Percentiles rank a stretch among this genome's conserved stretches.
phyloP scores from a whole-genome alignment of 1,140 invertebrate species.

The Drosophila sucinea region DNA sequence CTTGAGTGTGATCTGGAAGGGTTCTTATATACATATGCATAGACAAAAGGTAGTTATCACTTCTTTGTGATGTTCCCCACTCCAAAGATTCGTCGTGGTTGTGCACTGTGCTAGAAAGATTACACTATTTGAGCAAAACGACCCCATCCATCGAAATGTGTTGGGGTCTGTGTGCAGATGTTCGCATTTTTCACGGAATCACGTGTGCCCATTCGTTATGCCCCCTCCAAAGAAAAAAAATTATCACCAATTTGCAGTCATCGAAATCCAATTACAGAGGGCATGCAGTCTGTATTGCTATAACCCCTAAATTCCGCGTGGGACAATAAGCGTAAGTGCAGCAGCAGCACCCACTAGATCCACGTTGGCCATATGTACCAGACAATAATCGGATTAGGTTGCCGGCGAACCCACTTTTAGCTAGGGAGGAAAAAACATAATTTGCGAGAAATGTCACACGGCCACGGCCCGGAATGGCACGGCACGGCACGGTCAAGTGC shows the following conservation, averaged over 20 bases:
- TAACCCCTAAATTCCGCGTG: constrained; percentile 28
- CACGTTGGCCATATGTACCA: constrained; percentile 31
- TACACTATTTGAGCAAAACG: constrained; percentile 38
- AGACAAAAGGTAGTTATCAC: not conserved
- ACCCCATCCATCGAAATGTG: constrained; percentile 49
- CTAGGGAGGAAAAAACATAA: constrained; percentile 67
- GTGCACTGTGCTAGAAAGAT: not conserved
- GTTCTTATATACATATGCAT: not conserved
- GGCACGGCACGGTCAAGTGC: constrained; percentile 65
- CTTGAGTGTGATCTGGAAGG: not conserved
- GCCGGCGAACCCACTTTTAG: constrained; percentile 29
- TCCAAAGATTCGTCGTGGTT: not conserved
- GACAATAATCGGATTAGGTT: constrained; percentile 80
- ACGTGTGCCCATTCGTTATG: constrained; percentile 47
- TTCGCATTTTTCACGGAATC: constrained; percentile 68
- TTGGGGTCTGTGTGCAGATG: constrained; percentile 49
- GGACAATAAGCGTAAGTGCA: constrained; percentile 53
- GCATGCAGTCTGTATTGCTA: constrained; percentile 35
- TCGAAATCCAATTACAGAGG: constrained; percentile 80
- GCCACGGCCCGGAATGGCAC: constrained; percentile 35
- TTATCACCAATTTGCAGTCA: constrained; percentile 83
- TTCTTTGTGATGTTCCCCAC: not conserved
- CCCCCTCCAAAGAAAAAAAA: constrained; percentile 73
- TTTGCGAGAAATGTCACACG: constrained; percentile 81
- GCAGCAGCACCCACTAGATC: constrained; percentile 57